These are phyloP conservation scores for Resseliella maxima DNA, from an alignment of 2,888 invertebrate species.

Conservation along the genomic window DNA sequence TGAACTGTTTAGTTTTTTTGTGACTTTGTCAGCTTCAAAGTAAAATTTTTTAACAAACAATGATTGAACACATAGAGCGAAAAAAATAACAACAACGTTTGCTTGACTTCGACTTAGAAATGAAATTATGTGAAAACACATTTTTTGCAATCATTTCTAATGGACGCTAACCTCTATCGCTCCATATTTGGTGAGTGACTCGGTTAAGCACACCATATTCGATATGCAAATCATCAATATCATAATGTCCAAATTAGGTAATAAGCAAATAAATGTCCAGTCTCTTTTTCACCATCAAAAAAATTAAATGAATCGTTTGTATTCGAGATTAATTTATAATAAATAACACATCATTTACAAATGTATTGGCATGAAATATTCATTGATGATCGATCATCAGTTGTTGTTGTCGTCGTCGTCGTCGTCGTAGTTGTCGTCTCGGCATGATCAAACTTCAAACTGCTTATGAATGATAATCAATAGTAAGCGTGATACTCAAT, in stretches of 20 bases:
- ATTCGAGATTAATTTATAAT: slow-evolving; percentile 46
- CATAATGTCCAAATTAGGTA: not conserved
- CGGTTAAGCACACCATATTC: not conserved
- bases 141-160: not conserved
- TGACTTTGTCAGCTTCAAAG: no score
- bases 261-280: not conserved
- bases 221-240: slow-evolving; percentile 9
- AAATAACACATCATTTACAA: slow-evolving; percentile 45
- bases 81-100: not conserved
- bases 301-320: slow-evolving; percentile 44
- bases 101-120: not conserved
- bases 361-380: not conserved
- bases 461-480: slow-evolving; percentile 18
- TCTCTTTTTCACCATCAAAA: not conserved
- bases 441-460: not conserved
- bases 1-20: no score
- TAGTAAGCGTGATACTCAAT: slow-evolving; percentile 22
- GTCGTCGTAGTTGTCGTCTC: not conserved
- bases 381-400: slow-evolving; percentile 42
- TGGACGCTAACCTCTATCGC: not conserved
- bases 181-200: not conserved
- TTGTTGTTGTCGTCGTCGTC: not conserved
- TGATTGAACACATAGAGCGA: no score
- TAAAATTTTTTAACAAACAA: no score
- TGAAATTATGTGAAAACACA: slow-evolving; percentile 12